phyloP scores from a whole-genome alignment of 92 coral and sea anemone species.

The Palythoa grandis region DNA sequence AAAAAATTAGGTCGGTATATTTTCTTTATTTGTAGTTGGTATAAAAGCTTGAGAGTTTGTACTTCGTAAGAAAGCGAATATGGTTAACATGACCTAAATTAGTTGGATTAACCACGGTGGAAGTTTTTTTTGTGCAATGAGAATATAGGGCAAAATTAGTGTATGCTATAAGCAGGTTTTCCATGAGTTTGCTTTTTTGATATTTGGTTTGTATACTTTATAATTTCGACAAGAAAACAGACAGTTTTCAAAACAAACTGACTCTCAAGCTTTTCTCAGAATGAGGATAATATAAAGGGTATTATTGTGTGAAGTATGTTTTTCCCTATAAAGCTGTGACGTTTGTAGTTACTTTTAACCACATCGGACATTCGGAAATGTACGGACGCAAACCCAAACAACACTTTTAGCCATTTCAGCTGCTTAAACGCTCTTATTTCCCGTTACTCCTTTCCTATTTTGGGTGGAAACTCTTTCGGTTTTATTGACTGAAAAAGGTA shows the following conservation, averaged over 20 bases:
- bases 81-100: no score
- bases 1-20: no score
- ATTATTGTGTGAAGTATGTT: neutral
- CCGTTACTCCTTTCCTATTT: neutral
- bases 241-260: neutral
- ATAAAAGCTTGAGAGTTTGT: no score
- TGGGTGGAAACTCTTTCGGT: neutral
- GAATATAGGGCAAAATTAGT: no score
- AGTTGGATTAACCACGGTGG: no score
- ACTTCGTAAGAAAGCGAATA: no score
- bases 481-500: neutral
- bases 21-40: no score
- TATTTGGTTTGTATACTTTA: no score
- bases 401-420: neutral
- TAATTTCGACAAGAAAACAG: neutral
- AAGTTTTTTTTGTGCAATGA: no score
- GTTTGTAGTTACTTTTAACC: neutral
- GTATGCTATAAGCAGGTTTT: no score
- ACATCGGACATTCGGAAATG: neutral
- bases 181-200: no score
- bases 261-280: neutral
- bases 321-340: neutral
- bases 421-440: neutral
- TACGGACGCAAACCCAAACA: neutral
- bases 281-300: neutral